phyloP scores from a whole-genome alignment of 2,113 vertebrate genomes.

The Saguinus imperator region DNA sequence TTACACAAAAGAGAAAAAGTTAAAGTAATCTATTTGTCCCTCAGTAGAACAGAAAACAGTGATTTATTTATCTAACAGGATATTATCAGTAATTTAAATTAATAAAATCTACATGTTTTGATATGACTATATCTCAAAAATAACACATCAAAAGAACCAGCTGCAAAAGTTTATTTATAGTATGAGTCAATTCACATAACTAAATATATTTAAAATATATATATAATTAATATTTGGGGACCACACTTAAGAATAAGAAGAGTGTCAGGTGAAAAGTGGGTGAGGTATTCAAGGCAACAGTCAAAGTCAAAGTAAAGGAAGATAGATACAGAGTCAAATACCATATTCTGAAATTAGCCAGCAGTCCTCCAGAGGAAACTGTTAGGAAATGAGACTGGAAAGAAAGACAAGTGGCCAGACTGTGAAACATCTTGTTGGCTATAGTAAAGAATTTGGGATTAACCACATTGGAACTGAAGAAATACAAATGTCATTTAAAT shows the following conservation, averaged over 20 bases:
- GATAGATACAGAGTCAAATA: background rate
- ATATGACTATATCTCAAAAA: background rate
- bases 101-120: background rate
- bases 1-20: background rate
- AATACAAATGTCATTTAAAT: background rate
- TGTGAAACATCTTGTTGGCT: background rate
- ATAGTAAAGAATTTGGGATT: background rate
- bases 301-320: background rate
- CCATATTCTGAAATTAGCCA: background rate
- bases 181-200: background rate
- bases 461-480: background rate
- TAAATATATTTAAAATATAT: background rate
- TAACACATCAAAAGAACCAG: background rate
- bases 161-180: background rate
- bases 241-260: background rate
- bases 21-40: background rate
- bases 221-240: background rate
- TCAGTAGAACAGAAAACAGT: background rate
- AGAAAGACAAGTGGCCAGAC: background rate
- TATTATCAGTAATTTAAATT: background rate
- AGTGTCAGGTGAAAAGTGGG: background rate
- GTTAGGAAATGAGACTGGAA: background rate
- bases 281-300: background rate
- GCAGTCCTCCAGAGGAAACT: background rate
- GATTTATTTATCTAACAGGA: background rate